Conservation (phyloP, 2,113 vertebrate species). For the Carlito syrichta region DNA sequence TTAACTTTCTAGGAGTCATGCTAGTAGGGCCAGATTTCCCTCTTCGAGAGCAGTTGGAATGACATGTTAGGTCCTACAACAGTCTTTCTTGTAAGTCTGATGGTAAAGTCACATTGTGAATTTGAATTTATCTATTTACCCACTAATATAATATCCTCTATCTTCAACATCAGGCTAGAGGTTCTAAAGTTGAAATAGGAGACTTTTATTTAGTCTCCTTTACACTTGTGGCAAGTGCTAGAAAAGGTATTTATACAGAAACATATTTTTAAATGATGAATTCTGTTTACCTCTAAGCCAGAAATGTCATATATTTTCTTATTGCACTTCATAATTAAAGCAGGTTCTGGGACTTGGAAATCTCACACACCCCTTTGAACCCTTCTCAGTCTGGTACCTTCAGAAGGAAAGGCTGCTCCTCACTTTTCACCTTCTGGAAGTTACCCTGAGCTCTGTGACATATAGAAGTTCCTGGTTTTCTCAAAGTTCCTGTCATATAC, state of each 20-base stretch:
- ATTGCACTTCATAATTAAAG: neutral
- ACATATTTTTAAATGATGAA: neutral
- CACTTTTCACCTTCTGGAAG: neutral
- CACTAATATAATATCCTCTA: neutral
- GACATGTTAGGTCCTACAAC: neutral
- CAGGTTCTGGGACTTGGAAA: neutral
- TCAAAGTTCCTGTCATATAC: neutral
- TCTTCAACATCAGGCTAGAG: neutral
- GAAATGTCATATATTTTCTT: neutral
- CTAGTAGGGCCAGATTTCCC: neutral
- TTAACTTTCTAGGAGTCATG: neutral
- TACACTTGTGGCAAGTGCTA: neutral
- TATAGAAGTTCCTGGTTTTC: neutral
- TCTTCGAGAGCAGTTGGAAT: neutral
- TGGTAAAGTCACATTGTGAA: neutral
- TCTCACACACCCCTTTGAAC: neutral
- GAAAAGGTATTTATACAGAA: neutral
- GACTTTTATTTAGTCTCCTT: neutral
- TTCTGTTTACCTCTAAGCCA: neutral
- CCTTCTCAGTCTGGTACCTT: neutral
- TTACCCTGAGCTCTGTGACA: neutral
- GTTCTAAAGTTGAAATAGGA: neutral
- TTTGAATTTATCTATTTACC: slow-evolving; percentile 14
- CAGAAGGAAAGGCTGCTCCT: neutral
- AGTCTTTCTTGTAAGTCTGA: neutral